These are phyloP conservation scores for Automeris io DNA, from an alignment of 2,888 invertebrate genomes.

Conservation along the genomic window DNA sequence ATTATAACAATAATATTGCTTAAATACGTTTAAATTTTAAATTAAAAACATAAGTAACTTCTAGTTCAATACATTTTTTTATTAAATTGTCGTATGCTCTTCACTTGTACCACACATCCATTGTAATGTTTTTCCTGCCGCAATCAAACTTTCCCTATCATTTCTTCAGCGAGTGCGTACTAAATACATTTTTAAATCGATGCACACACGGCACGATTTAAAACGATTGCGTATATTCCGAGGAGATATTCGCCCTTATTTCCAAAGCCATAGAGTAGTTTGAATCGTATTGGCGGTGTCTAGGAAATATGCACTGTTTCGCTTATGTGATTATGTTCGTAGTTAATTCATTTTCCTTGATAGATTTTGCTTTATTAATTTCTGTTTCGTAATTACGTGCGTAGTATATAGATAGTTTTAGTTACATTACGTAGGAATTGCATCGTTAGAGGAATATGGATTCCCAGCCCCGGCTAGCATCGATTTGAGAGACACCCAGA, in stretches of 20 bases:
- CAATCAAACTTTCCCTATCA: constrained; percentile 36
- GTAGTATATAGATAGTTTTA: too few species aligned
- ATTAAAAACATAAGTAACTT: too few species aligned
- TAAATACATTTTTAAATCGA: constrained; percentile 3
- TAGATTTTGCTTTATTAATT: too few species aligned
- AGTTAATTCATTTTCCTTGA: neutral
- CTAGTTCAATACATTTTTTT: too few species aligned
- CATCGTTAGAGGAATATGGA: too few species aligned
- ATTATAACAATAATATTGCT: too few species aligned
- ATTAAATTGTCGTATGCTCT: too few species aligned
- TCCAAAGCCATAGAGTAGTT: neutral
- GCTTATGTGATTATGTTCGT: constrained; percentile 2
- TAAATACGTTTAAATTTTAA: too few species aligned
- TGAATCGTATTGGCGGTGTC: neutral
- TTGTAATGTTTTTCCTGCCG: constrained; percentile 34
- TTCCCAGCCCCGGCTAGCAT: too few species aligned
- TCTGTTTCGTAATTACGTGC: too few species aligned
- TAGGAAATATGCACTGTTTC: neutral
- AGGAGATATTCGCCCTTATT: neutral
- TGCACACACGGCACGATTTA: neutral
- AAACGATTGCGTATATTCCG: neutral
- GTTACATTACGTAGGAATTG: too few species aligned
- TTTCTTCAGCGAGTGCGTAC: constrained; percentile 26
- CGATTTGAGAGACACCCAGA: too few species aligned
- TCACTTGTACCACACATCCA: constrained; percentile 22